These are phyloP conservation scores for Mastomys natalensis DNA, from an alignment of 2,113 vertebrate genomes.

Conservation along the genomic window DNA sequence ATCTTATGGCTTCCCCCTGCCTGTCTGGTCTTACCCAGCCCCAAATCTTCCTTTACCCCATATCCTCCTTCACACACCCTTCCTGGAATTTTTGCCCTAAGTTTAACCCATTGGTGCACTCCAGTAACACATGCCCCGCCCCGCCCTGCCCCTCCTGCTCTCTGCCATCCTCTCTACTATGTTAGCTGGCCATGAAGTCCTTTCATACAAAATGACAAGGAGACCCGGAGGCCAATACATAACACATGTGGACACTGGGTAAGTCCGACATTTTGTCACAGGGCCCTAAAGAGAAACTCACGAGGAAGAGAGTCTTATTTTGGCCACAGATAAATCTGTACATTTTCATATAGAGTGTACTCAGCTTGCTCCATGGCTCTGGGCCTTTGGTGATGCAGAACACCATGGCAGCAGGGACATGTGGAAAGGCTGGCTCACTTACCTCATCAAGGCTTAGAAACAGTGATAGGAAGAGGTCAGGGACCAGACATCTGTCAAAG, in stretches of 20 bases:
- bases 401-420: neutral
- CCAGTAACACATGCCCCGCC: neutral
- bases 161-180: neutral
- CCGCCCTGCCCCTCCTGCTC: neutral
- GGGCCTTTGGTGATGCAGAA: neutral
- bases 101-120: neutral
- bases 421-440: neutral
- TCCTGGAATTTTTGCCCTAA: too few relatives aligned
- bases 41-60: neutral
- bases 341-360: too few relatives aligned
- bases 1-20: neutral
- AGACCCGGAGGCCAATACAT: neutral
- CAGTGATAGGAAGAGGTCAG: neutral
- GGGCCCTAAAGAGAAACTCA: neutral
- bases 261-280: neutral
- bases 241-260: neutral
- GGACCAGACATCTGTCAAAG: neutral
- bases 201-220: neutral
- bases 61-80: neutral
- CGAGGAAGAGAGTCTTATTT: neutral
- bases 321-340: too few relatives aligned
- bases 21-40: neutral
- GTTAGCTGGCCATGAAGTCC: accelerated
- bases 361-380: too few relatives aligned
- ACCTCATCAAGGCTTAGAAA: neutral